Evolutionary conservation across 2,797 vertebrate species (phyloP).

Genomic region (Buceros bicornis): DNA sequence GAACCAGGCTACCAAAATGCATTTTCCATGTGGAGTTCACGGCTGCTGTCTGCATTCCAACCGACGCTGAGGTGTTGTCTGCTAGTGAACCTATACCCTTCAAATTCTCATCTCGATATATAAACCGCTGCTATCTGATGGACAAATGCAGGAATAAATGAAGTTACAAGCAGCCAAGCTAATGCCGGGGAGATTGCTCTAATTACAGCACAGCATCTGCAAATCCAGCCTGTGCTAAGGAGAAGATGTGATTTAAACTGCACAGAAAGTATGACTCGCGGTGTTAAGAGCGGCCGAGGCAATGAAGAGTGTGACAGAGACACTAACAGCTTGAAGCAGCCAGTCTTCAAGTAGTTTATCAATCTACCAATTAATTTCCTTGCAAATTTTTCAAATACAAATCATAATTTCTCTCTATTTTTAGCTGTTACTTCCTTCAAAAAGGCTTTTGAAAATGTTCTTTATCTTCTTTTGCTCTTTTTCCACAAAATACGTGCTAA

Average conservation of each 20-base stretch:
- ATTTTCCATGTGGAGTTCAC: background rate
- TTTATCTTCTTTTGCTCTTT: background rate
- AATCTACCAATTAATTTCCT: background rate
- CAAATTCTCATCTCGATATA: background rate
- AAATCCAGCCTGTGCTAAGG: background rate
- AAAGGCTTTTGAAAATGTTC: background rate
- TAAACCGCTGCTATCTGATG: background rate
- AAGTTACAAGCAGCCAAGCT: background rate
- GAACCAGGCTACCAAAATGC: background rate
- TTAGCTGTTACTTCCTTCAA: background rate
- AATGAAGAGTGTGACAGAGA: background rate
- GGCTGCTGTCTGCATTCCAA: background rate
- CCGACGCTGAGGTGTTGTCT: background rate
- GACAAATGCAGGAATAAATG: background rate
- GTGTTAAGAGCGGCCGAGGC: background rate
- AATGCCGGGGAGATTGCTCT: background rate
- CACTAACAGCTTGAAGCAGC: background rate
- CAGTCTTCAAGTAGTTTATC: background rate
- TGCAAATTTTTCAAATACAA: background rate
- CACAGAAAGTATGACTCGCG: rapidly evolving
- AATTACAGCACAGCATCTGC: background rate
- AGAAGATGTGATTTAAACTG: background rate
- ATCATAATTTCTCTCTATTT: background rate
- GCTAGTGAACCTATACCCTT: background rate
- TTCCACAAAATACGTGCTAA: background rate